Base-by-base conservation (phyloP, 2,888 invertebrate genomes). In the Laothoe populi region DNA sequence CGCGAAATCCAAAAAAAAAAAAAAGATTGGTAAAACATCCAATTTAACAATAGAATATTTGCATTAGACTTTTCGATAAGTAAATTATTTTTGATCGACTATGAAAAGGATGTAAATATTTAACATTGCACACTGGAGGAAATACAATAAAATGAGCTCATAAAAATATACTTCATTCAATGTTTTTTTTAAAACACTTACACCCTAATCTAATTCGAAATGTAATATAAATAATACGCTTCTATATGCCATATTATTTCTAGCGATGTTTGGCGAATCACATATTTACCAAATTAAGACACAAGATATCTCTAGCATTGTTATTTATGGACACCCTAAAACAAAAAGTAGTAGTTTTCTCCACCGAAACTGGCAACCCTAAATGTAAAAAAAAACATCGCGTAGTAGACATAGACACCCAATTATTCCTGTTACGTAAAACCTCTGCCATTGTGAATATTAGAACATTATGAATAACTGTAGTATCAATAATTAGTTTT, bases 401-500 rank as follows among this genome's bases (percentile, higher is more conserved):
- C 13, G 8, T 11, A 16, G 26, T 26, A 4, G 24, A 35, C 11
- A 13, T 35, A 31, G 19, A 53, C 53, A 53, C 19, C 31, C 35
- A 31, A 35, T 13, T 7, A 24, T 10, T 35, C 19, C 31, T 16
- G 10, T 49, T 16, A 26, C 31, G 19, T 31, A 16, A 53, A 53
- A 35, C 53, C 53, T 35, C 53, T 53, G 16, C 35, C 31, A 35
- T 19, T 19, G 11, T 53, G 11, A 49, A 53, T 26, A 53, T 53
- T 44, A 19, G 16, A 49, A 26, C 53, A 35, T 21, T 13, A 16
- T 31, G 11, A 19, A 19, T 53, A 16, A 19, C n/a, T n/a, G 44
- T 19, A 44, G 8, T 44, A 19, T 7, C 19, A 1, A 11, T 35
- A 35, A 5, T 35, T 10, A 1, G 3, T 3, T 26, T 4, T 7